Evolutionary conservation across 2,888 invertebrate genomes (phyloP).

Genomic region (Sericinus montela): DNA sequence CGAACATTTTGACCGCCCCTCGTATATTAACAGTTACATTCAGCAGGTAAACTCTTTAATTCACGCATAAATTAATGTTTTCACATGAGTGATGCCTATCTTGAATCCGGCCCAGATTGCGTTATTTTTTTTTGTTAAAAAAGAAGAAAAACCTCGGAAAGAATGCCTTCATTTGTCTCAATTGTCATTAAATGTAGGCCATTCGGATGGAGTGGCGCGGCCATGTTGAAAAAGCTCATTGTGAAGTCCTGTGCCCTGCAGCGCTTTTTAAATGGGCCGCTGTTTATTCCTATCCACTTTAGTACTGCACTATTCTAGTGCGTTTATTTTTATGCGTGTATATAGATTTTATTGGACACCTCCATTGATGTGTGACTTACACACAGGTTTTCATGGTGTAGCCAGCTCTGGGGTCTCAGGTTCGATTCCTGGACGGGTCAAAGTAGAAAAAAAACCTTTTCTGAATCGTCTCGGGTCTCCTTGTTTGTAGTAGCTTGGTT

Average conservation of each 20-base stretch:
- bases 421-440: no score
- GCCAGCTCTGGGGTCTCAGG: no score
- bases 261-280: constrained; percentile 2
- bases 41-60: no score
- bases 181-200: constrained; percentile 15
- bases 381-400: no score
- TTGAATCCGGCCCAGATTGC: background rate
- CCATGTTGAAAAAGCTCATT: constrained; percentile 11
- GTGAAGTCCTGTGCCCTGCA: constrained; percentile 10
- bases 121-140: background rate
- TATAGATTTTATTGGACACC: background rate
- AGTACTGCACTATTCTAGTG: background rate
- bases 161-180: background rate
- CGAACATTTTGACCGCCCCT: no score
- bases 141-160: background rate
- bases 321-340: background rate
- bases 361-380: no score
- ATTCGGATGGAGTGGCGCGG: constrained; percentile 1
- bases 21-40: no score
- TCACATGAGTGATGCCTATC: no score
- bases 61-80: no score
- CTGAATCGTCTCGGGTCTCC: no score
- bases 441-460: no score
- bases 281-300: constrained; percentile 2
- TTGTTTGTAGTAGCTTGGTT: no score